Evolutionary conservation across 2,113 vertebrate species (phyloP).

Genomic region (Callithrix jacchus): DNA sequence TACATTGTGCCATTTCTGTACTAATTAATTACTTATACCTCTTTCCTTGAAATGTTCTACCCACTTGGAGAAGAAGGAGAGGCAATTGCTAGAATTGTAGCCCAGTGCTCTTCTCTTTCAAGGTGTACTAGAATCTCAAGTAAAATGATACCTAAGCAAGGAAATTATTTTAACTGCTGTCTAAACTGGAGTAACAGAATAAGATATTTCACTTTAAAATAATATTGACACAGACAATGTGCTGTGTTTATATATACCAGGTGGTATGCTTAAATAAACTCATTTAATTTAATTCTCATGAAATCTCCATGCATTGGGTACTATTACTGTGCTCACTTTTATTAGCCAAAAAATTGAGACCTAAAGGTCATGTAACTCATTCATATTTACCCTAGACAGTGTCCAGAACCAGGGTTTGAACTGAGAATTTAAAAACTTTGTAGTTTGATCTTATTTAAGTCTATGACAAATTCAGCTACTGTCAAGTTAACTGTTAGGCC

Average conservation of each 20-base stretch:
- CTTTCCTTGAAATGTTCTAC: background rate
- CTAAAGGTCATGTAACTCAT: background rate
- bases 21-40: background rate
- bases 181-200: background rate
- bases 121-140: background rate
- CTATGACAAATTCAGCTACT: background rate
- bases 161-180: background rate
- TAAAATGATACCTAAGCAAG: background rate
- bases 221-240: background rate
- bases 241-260: background rate
- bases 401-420: background rate
- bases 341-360: background rate
- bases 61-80: background rate
- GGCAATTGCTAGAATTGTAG: background rate
- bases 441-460: background rate
- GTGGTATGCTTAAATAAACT: background rate
- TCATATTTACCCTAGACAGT: background rate
- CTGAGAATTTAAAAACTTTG: background rate
- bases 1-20: background rate
- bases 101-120: background rate
- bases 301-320: background rate
- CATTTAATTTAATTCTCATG: background rate
- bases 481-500: background rate
- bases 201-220: background rate
- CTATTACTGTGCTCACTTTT: background rate